Evolutionary conservation across 2,113 vertebrate species (phyloP), one percentile per base, ranked within the genome.

Genomic region (Mola mola): DNA sequence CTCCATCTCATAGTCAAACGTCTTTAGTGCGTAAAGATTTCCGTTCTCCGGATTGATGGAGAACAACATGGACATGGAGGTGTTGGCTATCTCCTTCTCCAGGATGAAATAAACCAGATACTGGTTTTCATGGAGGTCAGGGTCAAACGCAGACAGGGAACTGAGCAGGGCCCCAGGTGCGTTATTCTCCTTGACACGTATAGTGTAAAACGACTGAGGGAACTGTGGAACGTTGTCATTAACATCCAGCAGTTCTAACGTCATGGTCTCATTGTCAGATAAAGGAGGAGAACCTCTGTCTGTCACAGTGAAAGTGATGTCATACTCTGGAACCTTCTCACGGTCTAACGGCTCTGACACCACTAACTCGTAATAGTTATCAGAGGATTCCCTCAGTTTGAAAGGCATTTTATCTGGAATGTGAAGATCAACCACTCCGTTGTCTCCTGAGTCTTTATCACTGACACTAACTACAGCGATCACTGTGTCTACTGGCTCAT

Each of bases 141-240:
- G 84, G 65, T 90, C 85, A 71, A 86, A 76, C 3, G 87, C 86
- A 43, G 71, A 81, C 3, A 90, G 78, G 0, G 83, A 87, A 28
- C 71, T 67, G 16, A 90, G 61, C 63, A 85, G 26, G 38, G 82
- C 72, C 16, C 92, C 92, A 0, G 90, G 91, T 2, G 83, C 82
- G 16, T 93, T 93, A 69, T 94, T 94, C 41, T 93, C 92, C 0
- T 55, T 51, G 0, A 93, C 78, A 19, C 89, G 88, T 26, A 87
- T 80, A 1, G 69, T 51, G 43, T 88, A 92, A 53, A 78, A 78
- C 5, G 83, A 74, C 67, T 81, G 82, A 19, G 86, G 65, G 53
- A 92, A 92, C 47, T 73, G 67, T 19, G 90, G 89, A 2, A 82
- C 78, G 44, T 92, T 91, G 66, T 92, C 90, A 50, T 92, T 92